Evolutionary conservation across 2,113 vertebrate species (phyloP).

Genomic region (Alouatta palliata): DNA sequence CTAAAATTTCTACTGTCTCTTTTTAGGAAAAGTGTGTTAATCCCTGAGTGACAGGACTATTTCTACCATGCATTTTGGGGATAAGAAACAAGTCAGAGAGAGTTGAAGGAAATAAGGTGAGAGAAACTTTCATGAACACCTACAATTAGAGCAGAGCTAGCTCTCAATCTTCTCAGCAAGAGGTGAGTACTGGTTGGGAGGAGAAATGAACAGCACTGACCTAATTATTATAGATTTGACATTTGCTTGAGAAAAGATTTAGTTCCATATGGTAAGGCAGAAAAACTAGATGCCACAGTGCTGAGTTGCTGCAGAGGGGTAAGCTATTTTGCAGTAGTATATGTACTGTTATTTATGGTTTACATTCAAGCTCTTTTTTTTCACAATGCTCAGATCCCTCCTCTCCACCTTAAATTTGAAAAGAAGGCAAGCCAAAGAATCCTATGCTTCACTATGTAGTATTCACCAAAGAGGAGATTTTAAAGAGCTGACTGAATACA

Average conservation of each 20-base stretch:
- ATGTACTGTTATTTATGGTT: not conserved
- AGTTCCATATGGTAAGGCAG: not conserved
- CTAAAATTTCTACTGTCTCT: not conserved
- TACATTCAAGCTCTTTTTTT: not conserved
- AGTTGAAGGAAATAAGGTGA: not conserved
- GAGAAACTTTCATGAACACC: not conserved
- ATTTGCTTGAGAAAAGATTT: constrained; percentile 41
- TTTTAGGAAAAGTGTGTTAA: not conserved
- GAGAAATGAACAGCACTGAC: not conserved
- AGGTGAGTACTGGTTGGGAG: not conserved
- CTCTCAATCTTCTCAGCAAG: not conserved
- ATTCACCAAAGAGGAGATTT: not conserved
- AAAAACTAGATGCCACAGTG: not conserved
- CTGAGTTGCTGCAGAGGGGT: not conserved
- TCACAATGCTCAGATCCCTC: not conserved
- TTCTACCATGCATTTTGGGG: not conserved
- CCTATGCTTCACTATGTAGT: not conserved
- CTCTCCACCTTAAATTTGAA: not conserved
- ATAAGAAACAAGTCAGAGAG: not conserved
- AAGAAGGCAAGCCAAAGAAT: not conserved
- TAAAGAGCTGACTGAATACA: not conserved
- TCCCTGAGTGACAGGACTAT: not conserved
- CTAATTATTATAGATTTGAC: constrained; percentile 19
- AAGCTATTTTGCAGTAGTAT: not conserved
- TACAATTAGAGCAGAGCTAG: not conserved